Evolutionary conservation across 2,113 vertebrate species (phyloP), one percentile per base, ranked within the genome.

Genomic region (Geococcyx californianus): DNA sequence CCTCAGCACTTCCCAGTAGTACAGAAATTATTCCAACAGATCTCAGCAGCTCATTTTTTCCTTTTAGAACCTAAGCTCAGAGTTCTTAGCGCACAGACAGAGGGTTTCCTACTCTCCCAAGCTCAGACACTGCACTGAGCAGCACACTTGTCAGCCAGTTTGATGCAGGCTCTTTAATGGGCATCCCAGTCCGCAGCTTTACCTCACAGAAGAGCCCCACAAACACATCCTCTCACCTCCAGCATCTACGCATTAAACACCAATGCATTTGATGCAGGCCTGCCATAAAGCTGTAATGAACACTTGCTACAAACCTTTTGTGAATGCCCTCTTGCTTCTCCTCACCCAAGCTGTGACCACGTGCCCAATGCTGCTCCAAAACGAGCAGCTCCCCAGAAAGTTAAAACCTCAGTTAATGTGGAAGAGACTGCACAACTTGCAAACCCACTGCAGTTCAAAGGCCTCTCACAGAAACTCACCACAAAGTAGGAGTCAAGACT

Each of bases 151-250:
- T 15, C 63, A 68, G 55, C 14, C 14, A 58, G 28, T 28, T 45
- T 36, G 42, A 33, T 6, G 21, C n/a, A 14, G 1, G 9, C 60
- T 16, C 13, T 19, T 66, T 11, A 28, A 51, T 0, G 4, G 56
- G 20, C 56, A 54, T 12, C 17, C 38, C 33, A 17, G 17, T 9
- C 38, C 51, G 2, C 7, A 40, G 28, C 40, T 20, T 68, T 73
- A 24, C 49, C 7, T 40, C 38, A 31, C 1, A 6, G 70, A 52
- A 68, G 8, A 47, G 23, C 67, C n/a, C 16, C 31, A 11, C 31
- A 7, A 72, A 33, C 18, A 13, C 9, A 24, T 16, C 12, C 26
- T 42, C 34, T 33, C 21, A 19, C 19, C 33, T 34, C 67, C 34
- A 25, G 24, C 15, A 31, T 56, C 20, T 12, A 24, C 15, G 25